A percentile compares a stretch with the other conserved stretches of the same genome.
These are phyloP conservation scores for Porites cylindrica DNA, from an alignment of 92 coral and sea anemone genomes.

Conservation along the genomic window DNA sequence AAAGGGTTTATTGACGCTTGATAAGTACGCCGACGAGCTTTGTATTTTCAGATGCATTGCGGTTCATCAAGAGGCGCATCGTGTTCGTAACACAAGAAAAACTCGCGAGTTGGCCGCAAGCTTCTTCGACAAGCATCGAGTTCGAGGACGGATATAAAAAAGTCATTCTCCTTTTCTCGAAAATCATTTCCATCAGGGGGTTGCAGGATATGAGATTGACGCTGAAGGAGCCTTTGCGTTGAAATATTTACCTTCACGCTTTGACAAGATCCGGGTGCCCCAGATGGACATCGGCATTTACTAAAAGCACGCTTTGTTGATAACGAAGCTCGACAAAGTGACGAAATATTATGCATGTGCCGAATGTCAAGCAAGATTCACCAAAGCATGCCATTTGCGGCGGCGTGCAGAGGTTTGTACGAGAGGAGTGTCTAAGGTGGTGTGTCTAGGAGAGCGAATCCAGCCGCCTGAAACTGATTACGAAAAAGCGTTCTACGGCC, in stretches of 20 bases:
- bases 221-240: too few species aligned
- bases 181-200: too few species aligned
- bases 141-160: background rate
- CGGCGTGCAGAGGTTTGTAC: background rate
- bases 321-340: constrained; percentile 1
- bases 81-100: background rate
- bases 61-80: background rate
- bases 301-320: background rate
- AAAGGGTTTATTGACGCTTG: background rate
- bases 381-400: background rate
- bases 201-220: too few species aligned
- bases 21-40: background rate
- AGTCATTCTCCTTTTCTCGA: too few species aligned
- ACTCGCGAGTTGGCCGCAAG: too few species aligned
- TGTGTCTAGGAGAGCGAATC: constrained; percentile 11
- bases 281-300: background rate
- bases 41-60: background rate
- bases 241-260: too few species aligned
- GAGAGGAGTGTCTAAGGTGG: background rate
- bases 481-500: background rate
- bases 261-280: too few species aligned
- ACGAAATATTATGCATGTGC: background rate
- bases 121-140: background rate
- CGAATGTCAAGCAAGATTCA: background rate
- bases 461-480: background rate